Percentiles rank a stretch among this genome's conserved stretches.
These are phyloP conservation scores for Myzus persicae DNA, from an alignment of 1,140 invertebrate species.

Conservation along the genomic window DNA sequence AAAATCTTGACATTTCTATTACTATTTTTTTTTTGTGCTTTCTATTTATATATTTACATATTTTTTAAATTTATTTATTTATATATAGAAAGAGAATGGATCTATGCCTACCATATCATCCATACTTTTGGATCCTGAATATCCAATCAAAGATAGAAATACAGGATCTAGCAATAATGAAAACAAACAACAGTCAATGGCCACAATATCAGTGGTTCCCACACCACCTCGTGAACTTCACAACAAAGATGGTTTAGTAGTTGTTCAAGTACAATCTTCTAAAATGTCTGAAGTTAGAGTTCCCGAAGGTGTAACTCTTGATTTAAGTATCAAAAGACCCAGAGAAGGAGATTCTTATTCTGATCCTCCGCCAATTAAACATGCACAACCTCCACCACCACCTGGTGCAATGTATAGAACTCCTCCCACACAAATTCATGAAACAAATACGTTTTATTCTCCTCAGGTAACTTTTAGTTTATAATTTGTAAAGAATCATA, in stretches of 20 bases:
- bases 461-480: slow-evolving; percentile 17
- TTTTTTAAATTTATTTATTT: too few relatives aligned
- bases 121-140: slow-evolving; percentile 53
- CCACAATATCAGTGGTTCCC: slow-evolving; percentile 75
- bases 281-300: slow-evolving; percentile 75
- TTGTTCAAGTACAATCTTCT: slow-evolving; percentile 64
- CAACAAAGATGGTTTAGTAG: slow-evolving; percentile 63
- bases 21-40: neutral
- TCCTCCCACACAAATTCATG: slow-evolving; percentile 63
- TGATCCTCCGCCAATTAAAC: slow-evolving; percentile 59
- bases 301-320: slow-evolving; percentile 74
- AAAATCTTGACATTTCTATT: neutral
- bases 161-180: slow-evolving; percentile 36
- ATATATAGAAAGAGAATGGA: slow-evolving; percentile 21
- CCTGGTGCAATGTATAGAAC: slow-evolving; percentile 65
- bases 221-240: slow-evolving; percentile 64
- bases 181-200: slow-evolving; percentile 62
- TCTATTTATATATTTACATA: slow-evolving; percentile 51
- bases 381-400: slow-evolving; percentile 63
- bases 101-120: slow-evolving; percentile 53
- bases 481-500: neutral
- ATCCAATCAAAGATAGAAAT: slow-evolving; percentile 53
- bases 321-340: slow-evolving; percentile 83
- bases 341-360: slow-evolving; percentile 64
- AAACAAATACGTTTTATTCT: slow-evolving; percentile 64